Base-by-base conservation (phyloP, 2,888 invertebrate species). In the Sabatieria punctata region DNA sequence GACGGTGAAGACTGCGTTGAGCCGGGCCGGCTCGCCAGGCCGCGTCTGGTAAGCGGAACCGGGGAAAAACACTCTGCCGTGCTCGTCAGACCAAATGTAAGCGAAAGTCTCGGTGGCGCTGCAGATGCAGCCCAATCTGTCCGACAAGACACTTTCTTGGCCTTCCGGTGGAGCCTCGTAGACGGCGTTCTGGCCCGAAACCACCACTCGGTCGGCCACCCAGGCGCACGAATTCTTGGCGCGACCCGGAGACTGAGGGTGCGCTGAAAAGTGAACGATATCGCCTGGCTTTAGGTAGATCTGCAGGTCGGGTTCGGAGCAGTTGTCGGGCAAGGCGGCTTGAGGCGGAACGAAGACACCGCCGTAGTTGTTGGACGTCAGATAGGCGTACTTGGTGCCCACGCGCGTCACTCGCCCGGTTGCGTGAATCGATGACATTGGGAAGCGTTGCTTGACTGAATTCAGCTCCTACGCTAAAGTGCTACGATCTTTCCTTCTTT, bases 401-500 rank as follows among this genome's bases (percentile, higher is more conserved):
- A 42, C 42, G 3, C 42, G 42, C 33, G 42, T 24, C 42, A 42
- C 42, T 3, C 42, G 42, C 4, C 42, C 42, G 21, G 42, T 19
- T 3, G 30, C 30, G n/a, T n/a, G n/a, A n/a, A n/a, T n/a, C n/a
- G n/a, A n/a, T n/a, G n/a, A n/a, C n/a, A n/a, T n/a, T n/a, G n/a
- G n/a, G n/a, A n/a, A n/a, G n/a, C n/a, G n/a, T n/a, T n/a, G n/a
- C n/a, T n/a, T n/a, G n/a, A n/a, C n/a, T n/a, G n/a, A n/a, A n/a
- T n/a, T n/a, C n/a, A n/a, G n/a, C n/a, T n/a, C n/a, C n/a, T n/a
- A n/a, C n/a, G n/a, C n/a, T n/a, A n/a, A n/a, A n/a, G n/a, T n/a
- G n/a, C n/a, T n/a, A n/a, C n/a, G n/a, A n/a, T n/a, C n/a, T n/a
- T n/a, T n/a, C n/a, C n/a, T n/a, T n/a, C n/a, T n/a, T n/a, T n/a